Percentiles rank a stretch among this genome's conserved stretches.
Evolutionary conservation across 2,888 invertebrate species (phyloP).

Genomic region (Euphydryas editha): DNA sequence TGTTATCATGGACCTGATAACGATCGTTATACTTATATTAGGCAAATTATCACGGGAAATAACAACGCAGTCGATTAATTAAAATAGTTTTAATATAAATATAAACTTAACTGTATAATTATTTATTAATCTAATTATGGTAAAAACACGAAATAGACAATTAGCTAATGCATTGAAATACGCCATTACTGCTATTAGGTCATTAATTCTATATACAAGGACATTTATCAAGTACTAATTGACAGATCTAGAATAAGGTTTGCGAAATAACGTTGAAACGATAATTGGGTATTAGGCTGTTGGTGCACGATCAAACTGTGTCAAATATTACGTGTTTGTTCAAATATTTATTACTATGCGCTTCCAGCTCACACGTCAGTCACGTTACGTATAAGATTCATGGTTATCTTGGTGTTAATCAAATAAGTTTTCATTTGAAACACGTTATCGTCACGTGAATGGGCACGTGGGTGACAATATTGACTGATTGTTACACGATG

Average conservation of each 20-base stretch:
- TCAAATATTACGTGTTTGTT: too few species aligned
- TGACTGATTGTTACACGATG: too few species aligned
- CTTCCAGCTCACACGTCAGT: too few species aligned
- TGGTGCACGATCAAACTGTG: neutral
- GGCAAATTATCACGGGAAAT: too few species aligned
- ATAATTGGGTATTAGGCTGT: neutral
- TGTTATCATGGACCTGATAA: too few species aligned
- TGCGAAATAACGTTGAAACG: neutral
- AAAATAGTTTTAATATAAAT: neutral
- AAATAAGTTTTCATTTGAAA: too few species aligned
- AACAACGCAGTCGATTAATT: neutral
- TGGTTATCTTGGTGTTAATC: too few species aligned
- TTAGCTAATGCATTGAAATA: conserved; percentile 23
- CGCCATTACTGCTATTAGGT: conserved; percentile 10
- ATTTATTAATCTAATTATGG: neutral
- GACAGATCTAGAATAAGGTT: conserved; percentile 23
- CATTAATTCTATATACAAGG: conserved; percentile 24
- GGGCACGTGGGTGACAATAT: too few species aligned
- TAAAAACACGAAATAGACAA: conserved; percentile 11
- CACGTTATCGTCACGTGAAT: too few species aligned
- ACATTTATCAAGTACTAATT: conserved; percentile 32
- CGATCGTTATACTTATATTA: too few species aligned
- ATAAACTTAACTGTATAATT: neutral
- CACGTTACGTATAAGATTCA: too few species aligned
- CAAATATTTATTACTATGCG: too few species aligned